phyloP scores from a whole-genome alignment of 2,113 vertebrate genomes.

The Oncorhynchus masou region DNA sequence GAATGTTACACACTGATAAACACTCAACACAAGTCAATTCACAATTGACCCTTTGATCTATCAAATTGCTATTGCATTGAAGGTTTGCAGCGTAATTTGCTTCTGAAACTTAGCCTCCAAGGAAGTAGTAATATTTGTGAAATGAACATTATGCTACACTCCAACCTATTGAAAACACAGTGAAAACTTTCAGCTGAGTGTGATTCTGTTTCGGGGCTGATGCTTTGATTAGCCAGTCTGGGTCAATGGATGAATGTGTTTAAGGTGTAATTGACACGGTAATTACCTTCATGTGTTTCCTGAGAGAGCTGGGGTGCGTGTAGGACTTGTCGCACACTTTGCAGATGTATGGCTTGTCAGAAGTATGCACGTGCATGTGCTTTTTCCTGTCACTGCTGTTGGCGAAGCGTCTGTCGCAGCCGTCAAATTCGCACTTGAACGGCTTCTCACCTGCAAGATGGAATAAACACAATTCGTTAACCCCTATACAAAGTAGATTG shows the following conservation, averaged over 20 bases:
- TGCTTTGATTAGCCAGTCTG: conserved; percentile 41
- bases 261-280: conserved; percentile 69
- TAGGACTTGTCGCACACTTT: conserved; percentile 99
- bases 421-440: conserved; percentile 99
- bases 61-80: background rate
- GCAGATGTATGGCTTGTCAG: conserved; percentile 99
- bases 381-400: conserved; percentile 99
- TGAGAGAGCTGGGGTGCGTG: conserved; percentile 98
- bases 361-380: conserved; percentile 99
- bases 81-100: background rate
- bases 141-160: too few species aligned
- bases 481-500: conserved; percentile 8
- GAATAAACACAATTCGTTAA: conserved; percentile 47
- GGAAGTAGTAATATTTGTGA: too few species aligned
- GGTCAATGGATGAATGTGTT: conserved; percentile 35
- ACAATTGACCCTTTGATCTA: background rate
- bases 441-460: conserved; percentile 94
- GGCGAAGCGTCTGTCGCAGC: conserved; percentile 97
- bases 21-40: background rate
- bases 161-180: too few species aligned
- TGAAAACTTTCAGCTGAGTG: background rate
- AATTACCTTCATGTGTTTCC: conserved; percentile 99
- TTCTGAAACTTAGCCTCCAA: background rate
- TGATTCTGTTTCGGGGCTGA: conserved; percentile 3
- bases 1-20: background rate